Evolutionary conservation across 2,888 invertebrate genomes (phyloP).

Genomic region (Drosophila kambysellisi): DNA sequence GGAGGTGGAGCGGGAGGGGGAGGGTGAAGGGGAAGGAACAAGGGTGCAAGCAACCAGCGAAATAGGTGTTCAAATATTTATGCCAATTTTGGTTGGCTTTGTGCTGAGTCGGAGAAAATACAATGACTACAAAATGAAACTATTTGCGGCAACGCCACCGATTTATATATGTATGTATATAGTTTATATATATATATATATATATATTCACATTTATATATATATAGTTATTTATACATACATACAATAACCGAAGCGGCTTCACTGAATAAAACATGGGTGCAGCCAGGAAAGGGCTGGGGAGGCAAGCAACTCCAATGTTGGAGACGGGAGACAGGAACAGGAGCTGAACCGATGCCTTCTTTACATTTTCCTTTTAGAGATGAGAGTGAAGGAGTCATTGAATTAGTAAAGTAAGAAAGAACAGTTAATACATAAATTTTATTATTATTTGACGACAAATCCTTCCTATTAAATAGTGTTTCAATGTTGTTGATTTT

Average conservation of each 20-base stretch:
- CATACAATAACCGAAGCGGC: constrained; percentile 72
- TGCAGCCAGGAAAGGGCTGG: constrained; percentile 11
- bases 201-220: too few relatives aligned
- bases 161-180: constrained; percentile 16
- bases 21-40: neutral
- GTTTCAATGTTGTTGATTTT: neutral
- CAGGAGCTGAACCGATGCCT: neutral
- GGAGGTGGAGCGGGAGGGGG: too few relatives aligned
- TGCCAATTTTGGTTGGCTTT: constrained; percentile 66
- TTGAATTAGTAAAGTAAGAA: neutral
- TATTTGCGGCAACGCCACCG: constrained; percentile 69
- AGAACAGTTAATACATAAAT: neutral
- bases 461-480: neutral
- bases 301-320: neutral
- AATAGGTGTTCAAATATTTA: constrained; percentile 66
- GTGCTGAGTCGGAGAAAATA: constrained; percentile 68
- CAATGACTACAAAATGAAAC: constrained; percentile 77
- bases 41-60: constrained; percentile 22
- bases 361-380: neutral
- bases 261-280: constrained; percentile 71
- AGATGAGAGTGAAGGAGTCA: neutral
- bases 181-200: neutral
- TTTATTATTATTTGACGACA: too few relatives aligned
- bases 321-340: neutral
- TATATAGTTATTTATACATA: neutral